Evolutionary conservation across 2,113 vertebrate species (phyloP), one percentile per base, ranked within the genome.

Genomic region (Silurus meridionalis): DNA sequence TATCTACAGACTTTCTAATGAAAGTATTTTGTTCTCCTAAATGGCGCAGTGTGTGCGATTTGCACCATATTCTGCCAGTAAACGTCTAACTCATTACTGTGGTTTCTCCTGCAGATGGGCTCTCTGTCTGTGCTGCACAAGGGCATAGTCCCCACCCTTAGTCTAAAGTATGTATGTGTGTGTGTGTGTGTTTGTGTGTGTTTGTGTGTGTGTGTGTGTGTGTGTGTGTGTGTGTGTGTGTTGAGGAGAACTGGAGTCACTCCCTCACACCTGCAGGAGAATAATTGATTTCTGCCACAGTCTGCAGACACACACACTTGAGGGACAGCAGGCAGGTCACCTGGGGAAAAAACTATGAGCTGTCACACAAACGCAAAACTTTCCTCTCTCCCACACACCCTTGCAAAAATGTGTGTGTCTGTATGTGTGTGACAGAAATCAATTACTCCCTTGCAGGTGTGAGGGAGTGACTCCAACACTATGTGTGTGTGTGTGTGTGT

Each of bases 221-320:
- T 55, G 75, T 69, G 10, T 80, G 50, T 71, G 63, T 60, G 28
- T 50, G 55, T 19, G 78, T 81, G 67, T 63, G 50, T 52, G 85
- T n/a, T 23, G 17, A 50, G 9, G 58, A 84, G 53, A 67, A 77
- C 58, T 83, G 84, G 86, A 88, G 89, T 86, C 60, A 69, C 84
- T 89, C 84, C 84, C 84, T 88, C 84, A 89, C 88, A 89, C 86
- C 88, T 89, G 88, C 88, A 87, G 88, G 60, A 89, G 83, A 89
- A 87, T 89, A 89, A 89, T 89, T 89, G 88, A 89, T 89, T 89
- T 89, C 86, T 87, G 88, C 74, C 84, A 87, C 72, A 74, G 75
- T 77, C 81, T 81, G 66, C 66, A 64, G 25, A 58, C 69, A 69
- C 77, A 19, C 57, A 84, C 86, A 87, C 75, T 81, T 81, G 85